phyloP scores from a whole-genome alignment of 2,888 invertebrate species.

The Liposcelis brunnea region DNA sequence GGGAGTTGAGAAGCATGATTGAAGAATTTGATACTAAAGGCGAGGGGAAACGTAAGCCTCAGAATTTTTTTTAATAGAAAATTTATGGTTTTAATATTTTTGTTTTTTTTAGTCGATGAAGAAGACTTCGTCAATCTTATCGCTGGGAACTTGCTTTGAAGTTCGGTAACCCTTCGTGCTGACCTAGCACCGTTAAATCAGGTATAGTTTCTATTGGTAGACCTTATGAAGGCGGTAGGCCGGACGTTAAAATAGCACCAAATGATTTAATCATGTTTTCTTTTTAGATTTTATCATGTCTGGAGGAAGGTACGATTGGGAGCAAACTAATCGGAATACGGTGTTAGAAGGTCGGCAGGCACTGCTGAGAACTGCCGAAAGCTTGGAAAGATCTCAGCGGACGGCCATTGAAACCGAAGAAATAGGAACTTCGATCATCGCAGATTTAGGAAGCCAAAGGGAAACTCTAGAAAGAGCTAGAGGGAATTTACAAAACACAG shows the following conservation, averaged over 20 bases:
- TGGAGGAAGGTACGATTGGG: slow-evolving; percentile 26
- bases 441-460: slow-evolving; percentile 56
- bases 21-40: slow-evolving; percentile 14
- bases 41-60: slow-evolving; percentile 13
- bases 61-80: too few species aligned
- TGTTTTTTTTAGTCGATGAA: slow-evolving; percentile 12
- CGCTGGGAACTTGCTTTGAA: slow-evolving; percentile 1
- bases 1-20: slow-evolving; percentile 14
- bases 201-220: too few species aligned
- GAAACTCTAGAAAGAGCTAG: slow-evolving; percentile 50
- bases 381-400: slow-evolving; percentile 48
- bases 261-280: too few species aligned
- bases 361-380: slow-evolving; percentile 41
- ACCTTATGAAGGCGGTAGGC: too few species aligned
- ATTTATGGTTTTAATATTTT: slow-evolving; percentile 5
- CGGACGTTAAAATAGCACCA: too few species aligned
- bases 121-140: slow-evolving; percentile 12
- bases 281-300: too few species aligned
- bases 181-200: too few species aligned
- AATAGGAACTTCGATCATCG: slow-evolving; percentile 57
- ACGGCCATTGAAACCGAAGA: slow-evolving; percentile 65
- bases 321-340: slow-evolving; percentile 37
- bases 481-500: slow-evolving; percentile 49
- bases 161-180: background rate
- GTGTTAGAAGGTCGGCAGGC: slow-evolving; percentile 36